Evolutionary conservation across 2,797 vertebrate genomes (phyloP).

Genomic region (Chloroceryle amazona): DNA sequence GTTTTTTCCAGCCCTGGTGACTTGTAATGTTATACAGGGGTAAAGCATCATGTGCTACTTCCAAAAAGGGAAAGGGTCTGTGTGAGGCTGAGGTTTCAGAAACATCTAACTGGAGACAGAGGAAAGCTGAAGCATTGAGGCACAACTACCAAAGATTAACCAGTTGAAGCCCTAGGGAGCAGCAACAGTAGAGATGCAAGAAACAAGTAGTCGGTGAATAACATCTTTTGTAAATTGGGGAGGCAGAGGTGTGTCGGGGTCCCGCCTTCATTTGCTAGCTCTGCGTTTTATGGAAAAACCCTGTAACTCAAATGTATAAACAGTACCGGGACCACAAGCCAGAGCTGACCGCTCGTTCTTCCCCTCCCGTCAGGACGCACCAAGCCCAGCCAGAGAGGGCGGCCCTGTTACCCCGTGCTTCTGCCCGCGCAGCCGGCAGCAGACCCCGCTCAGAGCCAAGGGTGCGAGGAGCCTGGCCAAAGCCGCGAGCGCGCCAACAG

Average conservation of each 20-base stretch:
- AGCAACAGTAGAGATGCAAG: rapidly evolving
- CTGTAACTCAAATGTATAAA: rapidly evolving
- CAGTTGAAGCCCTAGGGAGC: rapidly evolving
- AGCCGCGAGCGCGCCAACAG: too few species aligned
- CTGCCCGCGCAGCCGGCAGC: rapidly evolving
- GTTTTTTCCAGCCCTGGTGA: not conserved
- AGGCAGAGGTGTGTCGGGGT: rapidly evolving
- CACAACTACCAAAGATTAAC: not conserved
- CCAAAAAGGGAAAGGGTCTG: not conserved
- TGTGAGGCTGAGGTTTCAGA: not conserved
- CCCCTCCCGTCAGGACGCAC: rapidly evolving
- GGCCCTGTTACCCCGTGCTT: rapidly evolving
- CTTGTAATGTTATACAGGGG: not conserved
- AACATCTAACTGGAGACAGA: not conserved
- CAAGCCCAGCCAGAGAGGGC: rapidly evolving
- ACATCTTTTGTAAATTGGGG: rapidly evolving
- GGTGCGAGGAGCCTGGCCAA: not conserved
- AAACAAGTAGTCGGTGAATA: rapidly evolving
- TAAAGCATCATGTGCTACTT: rapidly evolving
- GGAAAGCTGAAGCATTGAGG: not conserved
- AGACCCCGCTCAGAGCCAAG: not conserved
- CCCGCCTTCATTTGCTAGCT: rapidly evolving
- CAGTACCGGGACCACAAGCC: rapidly evolving
- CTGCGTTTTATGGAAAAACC: rapidly evolving
- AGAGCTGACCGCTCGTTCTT: rapidly evolving